Base-by-base conservation (phyloP, 2,888 invertebrate species). In the Caenorhabditis drosophilae region DNA sequence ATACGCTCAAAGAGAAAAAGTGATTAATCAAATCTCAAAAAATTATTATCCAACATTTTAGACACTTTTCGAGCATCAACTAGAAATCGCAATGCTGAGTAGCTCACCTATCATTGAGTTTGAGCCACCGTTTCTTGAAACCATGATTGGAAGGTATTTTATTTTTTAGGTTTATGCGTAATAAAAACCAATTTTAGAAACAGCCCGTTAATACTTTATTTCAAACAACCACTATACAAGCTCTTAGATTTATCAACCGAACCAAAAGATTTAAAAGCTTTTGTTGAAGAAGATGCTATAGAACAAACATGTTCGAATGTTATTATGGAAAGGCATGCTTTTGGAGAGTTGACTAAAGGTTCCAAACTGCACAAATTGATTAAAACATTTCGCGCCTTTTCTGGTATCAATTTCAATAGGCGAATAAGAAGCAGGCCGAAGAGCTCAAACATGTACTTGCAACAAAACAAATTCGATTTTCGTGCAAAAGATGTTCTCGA, bases 71-170 rank as follows among this genome's bases (percentile, higher is more conserved):
- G 69, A 70, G 49, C 35, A 70, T 23, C 70, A 71, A 0, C 55
- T 82, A 12, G 57, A 67, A 6, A 31, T 67, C 15, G 55, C 75
- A 18, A 71, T 76, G n/a, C 79, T 93, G 2, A 92, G 92, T 0
- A 89, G 91, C 67, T 95, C 95, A 0, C 95, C 96, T 0, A 91
- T 90, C 84, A 87, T 94, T 12, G 89, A 89, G 57, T 91, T 91
- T 79, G 89, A 90, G 0, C 87, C 92, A 54, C 96, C 97, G 0
- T 93, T 90, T 85, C 85, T 94, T 68, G 93, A 93, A 85, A 91
- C 92, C 0, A 55, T 58, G 3, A 59, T 53, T 36, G 92, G 92
- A 82, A 87, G 87, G 12, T 93, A 93, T 0, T 56, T 38, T 4
- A 27, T 42, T 23, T 23, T 42, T 25, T 12, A 42, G 15, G 2